Conservation (phyloP, 2,113 vertebrate species). For the Cyanoliseus patagonus region DNA sequence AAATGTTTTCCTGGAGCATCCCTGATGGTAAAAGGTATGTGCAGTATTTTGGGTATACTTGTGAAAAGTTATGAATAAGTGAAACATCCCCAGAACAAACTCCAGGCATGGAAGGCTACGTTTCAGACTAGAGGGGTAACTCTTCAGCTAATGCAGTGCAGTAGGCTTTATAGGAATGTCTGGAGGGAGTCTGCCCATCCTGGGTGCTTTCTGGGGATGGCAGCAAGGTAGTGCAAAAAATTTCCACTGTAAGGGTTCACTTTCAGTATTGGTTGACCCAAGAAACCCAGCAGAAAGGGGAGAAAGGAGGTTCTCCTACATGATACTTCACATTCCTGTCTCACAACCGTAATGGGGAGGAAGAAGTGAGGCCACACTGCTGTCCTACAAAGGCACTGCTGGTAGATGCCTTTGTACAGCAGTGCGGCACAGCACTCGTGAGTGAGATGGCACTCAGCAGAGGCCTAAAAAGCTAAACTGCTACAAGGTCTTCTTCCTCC, state of each 20-base stretch:
- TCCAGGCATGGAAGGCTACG: not conserved
- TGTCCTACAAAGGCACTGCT: fast-evolving
- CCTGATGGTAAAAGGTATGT: not conserved
- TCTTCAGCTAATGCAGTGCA: not conserved
- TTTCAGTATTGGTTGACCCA: not conserved
- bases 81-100: not conserved
- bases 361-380: not conserved
- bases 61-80: not conserved
- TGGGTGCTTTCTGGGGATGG: not conserved
- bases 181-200: not conserved
- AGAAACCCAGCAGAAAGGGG: not conserved
- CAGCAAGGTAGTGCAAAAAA: not conserved
- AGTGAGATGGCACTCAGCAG: not conserved
- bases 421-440: not conserved
- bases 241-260: not conserved
- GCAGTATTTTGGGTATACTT: not conserved
- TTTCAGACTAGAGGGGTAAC: not conserved
- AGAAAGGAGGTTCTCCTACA: not conserved
- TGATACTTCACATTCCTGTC: not conserved
- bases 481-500: not conserved
- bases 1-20: not conserved
- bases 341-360: not conserved
- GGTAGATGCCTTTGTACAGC: not conserved
- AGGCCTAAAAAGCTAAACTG: not conserved
- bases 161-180: not conserved